These are phyloP conservation scores for Portunus trituberculatus DNA, from an alignment of 1,140 invertebrate species.

Conservation along the genomic window DNA sequence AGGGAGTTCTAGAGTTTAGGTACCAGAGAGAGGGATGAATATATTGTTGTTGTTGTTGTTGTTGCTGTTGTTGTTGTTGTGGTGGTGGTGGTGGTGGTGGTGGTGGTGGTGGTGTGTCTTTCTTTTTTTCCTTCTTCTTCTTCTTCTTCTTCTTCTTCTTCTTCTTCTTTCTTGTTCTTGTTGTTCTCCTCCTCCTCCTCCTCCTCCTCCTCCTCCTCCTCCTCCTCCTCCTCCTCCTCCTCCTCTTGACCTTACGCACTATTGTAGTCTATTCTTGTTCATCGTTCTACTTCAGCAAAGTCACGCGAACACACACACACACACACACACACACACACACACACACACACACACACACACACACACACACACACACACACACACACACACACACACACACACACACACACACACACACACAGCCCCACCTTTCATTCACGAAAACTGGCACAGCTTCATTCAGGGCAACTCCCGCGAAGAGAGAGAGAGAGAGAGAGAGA, in stretches of 20 bases:
- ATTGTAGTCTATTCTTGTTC: not conserved
- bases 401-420: conserved; percentile 50
- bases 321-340: conserved; percentile 47
- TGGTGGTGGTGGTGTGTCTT: no score
- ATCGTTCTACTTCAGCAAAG: not conserved
- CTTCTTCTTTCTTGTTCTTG: not conserved
- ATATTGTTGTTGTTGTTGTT: no score
- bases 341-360: conserved; percentile 45
- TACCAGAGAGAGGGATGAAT: no score
- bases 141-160: not conserved
- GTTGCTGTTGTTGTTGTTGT: no score
- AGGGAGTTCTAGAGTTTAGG: no score
- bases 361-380: conserved; percentile 51
- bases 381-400: conserved; percentile 49
- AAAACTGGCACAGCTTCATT: not conserved
- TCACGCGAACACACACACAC: conserved; percentile 34
- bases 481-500: not conserved
- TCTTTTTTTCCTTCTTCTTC: not conserved
- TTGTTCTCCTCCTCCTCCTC: not conserved
- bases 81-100: no score
- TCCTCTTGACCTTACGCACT: not conserved
- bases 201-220: not conserved
- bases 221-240: not conserved
- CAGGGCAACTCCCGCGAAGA: not conserved
- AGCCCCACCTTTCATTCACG: not conserved